Percentiles rank a stretch among this genome's conserved stretches.
Conservation (phyloP, 2,888 invertebrate genomes). For the Zootermopsis nevadensis region DNA sequence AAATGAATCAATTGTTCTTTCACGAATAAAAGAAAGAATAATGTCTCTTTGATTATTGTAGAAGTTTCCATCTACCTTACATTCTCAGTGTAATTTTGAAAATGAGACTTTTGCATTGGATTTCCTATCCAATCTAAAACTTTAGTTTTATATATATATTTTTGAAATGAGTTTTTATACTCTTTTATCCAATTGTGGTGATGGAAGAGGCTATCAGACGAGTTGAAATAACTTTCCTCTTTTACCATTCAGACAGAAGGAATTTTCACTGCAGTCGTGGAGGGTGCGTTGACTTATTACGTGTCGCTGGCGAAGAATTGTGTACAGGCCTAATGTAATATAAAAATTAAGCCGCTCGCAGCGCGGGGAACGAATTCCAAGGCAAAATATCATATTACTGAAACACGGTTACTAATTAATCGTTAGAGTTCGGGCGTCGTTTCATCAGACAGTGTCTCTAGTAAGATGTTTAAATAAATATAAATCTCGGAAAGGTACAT, state of each 20-base stretch:
- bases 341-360: not conserved
- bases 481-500: too few species aligned
- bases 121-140: conserved; percentile 48
- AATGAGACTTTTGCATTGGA: conserved; percentile 46
- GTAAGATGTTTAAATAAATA: too few species aligned
- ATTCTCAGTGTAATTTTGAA: conserved; percentile 41
- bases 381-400: too few species aligned
- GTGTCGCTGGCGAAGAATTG: not conserved
- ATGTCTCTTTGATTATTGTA: conserved; percentile 38
- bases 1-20: conserved; percentile 41
- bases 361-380: too few species aligned
- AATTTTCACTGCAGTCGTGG: not conserved
- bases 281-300: not conserved
- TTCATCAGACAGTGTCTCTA: too few species aligned
- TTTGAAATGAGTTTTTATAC: conserved; percentile 40
- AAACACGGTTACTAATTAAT: too few species aligned
- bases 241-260: conserved; percentile 4
- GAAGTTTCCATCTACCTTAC: conserved; percentile 35
- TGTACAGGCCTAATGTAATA: not conserved
- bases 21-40: conserved; percentile 39
- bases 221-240: conserved; percentile 37
- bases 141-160: conserved; percentile 44
- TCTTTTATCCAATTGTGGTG: conserved; percentile 43
- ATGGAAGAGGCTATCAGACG: conserved; percentile 41
- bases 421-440: too few species aligned